Conservation (phyloP, 2,888 invertebrate genomes). For the Sinhomidia bicolor region DNA sequence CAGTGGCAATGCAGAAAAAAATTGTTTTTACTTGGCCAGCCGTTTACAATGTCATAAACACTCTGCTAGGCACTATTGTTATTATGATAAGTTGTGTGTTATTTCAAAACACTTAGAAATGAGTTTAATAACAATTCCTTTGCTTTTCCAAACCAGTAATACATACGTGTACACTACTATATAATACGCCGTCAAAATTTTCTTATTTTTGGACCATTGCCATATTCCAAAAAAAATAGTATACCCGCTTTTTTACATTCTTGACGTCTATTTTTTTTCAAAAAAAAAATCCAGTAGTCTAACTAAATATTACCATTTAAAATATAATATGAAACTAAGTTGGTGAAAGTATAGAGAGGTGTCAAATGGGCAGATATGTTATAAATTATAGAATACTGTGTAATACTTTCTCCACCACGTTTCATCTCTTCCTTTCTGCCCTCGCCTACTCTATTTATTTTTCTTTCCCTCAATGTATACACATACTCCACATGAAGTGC, state of each 20-base stretch:
- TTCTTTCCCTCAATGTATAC: neutral
- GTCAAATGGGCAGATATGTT: neutral
- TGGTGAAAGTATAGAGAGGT: neutral
- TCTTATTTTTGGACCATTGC: conserved; percentile 52
- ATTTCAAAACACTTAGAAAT: conserved; percentile 21
- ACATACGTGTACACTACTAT: too few relatives aligned
- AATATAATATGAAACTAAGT: neutral
- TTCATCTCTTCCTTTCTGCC: too few relatives aligned
- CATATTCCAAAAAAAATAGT: conserved; percentile 29
- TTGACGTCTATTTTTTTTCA: neutral
- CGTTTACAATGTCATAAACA: conserved; percentile 32
- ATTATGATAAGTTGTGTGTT: conserved; percentile 44
- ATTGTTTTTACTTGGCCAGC: neutral
- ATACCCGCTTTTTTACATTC: neutral
- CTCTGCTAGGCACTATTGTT: conserved; percentile 4
- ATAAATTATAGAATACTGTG: neutral
- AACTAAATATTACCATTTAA: neutral
- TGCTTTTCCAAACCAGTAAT: too few relatives aligned
- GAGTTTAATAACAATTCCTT: conserved; percentile 38
- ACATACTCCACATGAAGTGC: conserved; percentile 28
- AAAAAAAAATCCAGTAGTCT: neutral
- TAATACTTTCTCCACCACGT: neutral
- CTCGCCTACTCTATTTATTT: neutral
- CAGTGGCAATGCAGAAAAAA: neutral
- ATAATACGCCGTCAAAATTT: neutral